Evolutionary conservation across 2,888 invertebrate species (phyloP), one percentile per base, ranked within the genome.

Genomic region (Heteromyza rotundicornis): DNA sequence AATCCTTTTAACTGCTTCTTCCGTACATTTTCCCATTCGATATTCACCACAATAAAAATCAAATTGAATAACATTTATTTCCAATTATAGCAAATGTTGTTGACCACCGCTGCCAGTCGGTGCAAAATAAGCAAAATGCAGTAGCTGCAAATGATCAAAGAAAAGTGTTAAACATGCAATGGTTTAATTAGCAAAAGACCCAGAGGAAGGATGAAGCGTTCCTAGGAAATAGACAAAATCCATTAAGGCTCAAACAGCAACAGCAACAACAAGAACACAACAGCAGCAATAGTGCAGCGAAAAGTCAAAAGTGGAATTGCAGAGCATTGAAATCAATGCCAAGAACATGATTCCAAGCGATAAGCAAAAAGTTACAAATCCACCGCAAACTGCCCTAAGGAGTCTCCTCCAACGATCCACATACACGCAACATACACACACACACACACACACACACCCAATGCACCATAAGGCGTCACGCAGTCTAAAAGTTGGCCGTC

Each of bases 181-280:
- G 57, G 57, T 62, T 62, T 62, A 62, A 62, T 62, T 62, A 62
- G 62, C 47, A 32, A 49, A 58, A 57, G 58, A 54, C 24, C 62
- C 19, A 49, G 49, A 8, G 27, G 56, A 27, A 32, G 32, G 12
- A 10, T 10, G 32, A 32, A 10, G 32, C 5, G 32, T 8, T 20
- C 47, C 50, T 7, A n/a, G 10, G 10, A 53, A 35, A 52, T 47
- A 51, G 35, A 57, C 52, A 52, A 52, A 40, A 56, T 52, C 61
- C 61, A 61, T 61, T 61, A 61, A 61, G 51, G 62, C 35, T 16
- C 54, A 50, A 47, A 40, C 7, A 47, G 16, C 47, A 47, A 20
- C 47, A 47, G 20, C 47, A 47, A 47, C 47, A 47, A 40, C 40
- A 40, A 40, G 3, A 40, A n/a, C 40, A 40, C 40, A 40, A 40